A percentile compares a stretch with the other conserved stretches of the same genome.
Conservation (phyloP, 2,888 invertebrate species). For the Vesta saturnalis region DNA sequence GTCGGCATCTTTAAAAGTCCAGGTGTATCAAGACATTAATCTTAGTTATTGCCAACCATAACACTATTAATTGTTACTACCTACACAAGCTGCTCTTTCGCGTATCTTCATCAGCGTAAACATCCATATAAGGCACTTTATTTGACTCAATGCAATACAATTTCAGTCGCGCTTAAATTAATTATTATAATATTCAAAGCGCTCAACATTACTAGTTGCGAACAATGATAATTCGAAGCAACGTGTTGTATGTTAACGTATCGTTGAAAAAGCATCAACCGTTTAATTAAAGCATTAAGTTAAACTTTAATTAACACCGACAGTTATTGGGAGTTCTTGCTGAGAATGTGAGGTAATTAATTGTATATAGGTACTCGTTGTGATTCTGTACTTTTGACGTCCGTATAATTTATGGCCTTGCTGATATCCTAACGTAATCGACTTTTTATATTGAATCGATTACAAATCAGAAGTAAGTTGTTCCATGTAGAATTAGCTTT, state of each 20-base stretch:
- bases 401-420: too few relatives aligned
- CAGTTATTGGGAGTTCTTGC: conserved; percentile 20
- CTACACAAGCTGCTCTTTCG: too few relatives aligned
- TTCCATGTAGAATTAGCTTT: too few relatives aligned
- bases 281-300: conserved; percentile 20
- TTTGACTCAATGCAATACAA: too few relatives aligned
- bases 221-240: conserved; percentile 2
- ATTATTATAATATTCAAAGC: background rate
- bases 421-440: too few relatives aligned
- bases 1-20: conserved; percentile 14
- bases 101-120: too few relatives aligned
- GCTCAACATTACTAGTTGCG: too few relatives aligned
- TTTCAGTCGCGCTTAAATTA: background rate
- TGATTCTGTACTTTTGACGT: too few relatives aligned
- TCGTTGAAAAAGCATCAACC: background rate
- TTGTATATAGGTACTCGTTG: conserved; percentile 1
- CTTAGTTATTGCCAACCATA: conserved; percentile 22
- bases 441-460: too few relatives aligned
- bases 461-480: too few relatives aligned
- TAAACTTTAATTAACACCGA: conserved; percentile 18
- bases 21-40: conserved; percentile 23
- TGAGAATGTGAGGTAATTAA: conserved; percentile 19
- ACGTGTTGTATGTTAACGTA: background rate
- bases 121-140: too few relatives aligned
- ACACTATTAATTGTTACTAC: conserved; percentile 18